These are phyloP conservation scores for Intellagama lesueurii DNA, from an alignment of 2,797 vertebrate species.

Conservation along the genomic window DNA sequence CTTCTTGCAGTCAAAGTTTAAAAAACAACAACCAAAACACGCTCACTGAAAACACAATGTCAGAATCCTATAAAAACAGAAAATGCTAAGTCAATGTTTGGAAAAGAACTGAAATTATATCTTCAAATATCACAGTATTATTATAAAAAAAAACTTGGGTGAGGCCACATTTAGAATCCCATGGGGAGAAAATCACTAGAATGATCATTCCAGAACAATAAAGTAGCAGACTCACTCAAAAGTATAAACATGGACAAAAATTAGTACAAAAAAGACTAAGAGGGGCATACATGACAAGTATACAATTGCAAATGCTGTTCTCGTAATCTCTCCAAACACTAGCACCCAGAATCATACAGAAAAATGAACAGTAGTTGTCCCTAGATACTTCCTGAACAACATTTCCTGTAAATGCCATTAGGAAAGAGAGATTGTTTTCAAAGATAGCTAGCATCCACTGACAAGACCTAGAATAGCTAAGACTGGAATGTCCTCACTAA, in stretches of 20 bases:
- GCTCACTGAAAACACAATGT: background rate
- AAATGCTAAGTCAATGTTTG: background rate
- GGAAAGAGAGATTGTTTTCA: background rate
- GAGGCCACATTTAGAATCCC: background rate
- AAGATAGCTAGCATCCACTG: background rate
- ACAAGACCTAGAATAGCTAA: background rate
- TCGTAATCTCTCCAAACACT: background rate
- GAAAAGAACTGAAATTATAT: background rate
- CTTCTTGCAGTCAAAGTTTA: background rate
- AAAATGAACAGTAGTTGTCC: background rate
- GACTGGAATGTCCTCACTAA: background rate
- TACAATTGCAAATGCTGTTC: background rate
- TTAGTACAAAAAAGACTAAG: too few species aligned
- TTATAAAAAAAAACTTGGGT: background rate
- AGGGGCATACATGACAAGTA: background rate
- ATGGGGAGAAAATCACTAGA: background rate
- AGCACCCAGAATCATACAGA: background rate
- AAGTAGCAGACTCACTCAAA: too few species aligned
- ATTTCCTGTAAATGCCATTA: background rate
- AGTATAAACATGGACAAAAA: too few species aligned
- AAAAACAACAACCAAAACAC: background rate
- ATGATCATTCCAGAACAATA: too few species aligned
- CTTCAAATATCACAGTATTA: background rate
- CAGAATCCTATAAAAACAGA: background rate
- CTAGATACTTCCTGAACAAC: too few species aligned